Evolutionary conservation across 2,888 invertebrate genomes (phyloP).

Genomic region (Ennomos quercinarius): DNA sequence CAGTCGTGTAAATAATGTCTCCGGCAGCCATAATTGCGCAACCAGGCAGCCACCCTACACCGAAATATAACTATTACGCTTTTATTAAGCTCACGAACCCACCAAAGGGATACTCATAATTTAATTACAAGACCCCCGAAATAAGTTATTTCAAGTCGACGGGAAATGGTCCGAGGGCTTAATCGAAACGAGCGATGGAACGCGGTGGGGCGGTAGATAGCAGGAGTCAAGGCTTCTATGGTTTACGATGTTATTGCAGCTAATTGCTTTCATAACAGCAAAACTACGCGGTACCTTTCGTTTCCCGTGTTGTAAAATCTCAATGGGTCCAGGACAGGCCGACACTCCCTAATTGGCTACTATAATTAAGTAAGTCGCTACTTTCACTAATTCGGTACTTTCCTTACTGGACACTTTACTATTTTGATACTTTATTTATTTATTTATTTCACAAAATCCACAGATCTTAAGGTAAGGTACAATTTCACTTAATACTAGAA

Average conservation of each 20-base stretch:
- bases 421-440: no score
- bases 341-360: constrained; percentile 1
- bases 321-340: neutral
- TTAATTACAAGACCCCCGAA: constrained; percentile 75
- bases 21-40: constrained; percentile 48
- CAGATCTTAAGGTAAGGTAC: no score
- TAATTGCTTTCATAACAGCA: constrained; percentile 30
- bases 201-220: constrained; percentile 4
- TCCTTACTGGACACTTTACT: no score
- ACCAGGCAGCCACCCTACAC: constrained; percentile 65
- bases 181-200: constrained; percentile 49
- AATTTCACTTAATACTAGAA: no score
- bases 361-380: constrained; percentile 3
- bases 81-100: constrained; percentile 79
- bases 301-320: constrained; percentile 6
- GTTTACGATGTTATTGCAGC: constrained; percentile 37
- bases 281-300: constrained; percentile 6
- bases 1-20: constrained; percentile 54
- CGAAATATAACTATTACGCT: constrained; percentile 80
- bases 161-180: constrained; percentile 56
- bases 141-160: constrained; percentile 66
- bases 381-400: no score
- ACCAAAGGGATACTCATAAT: constrained; percentile 80
- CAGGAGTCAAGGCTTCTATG: constrained; percentile 43
- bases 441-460: no score